These are phyloP conservation scores for Eupithecia dodoneata DNA, from an alignment of 2,888 invertebrate species.

Conservation along the genomic window DNA sequence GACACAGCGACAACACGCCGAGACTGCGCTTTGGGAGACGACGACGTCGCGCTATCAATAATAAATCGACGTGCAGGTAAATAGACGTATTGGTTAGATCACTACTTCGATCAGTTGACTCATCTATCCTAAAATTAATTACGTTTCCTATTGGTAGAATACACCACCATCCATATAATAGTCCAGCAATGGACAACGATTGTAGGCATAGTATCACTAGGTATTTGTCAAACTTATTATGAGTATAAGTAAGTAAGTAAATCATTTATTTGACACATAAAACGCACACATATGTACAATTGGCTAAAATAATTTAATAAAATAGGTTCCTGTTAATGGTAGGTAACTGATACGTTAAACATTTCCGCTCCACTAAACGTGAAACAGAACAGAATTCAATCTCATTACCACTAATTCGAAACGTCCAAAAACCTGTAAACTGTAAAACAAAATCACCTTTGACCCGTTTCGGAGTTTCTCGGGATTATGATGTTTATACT, in stretches of 20 bases:
- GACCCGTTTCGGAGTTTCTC: constrained; percentile 58
- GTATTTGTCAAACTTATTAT: no score
- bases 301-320: neutral
- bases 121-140: constrained; percentile 30
- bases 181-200: no score
- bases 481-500: constrained; percentile 80
- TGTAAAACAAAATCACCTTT: constrained; percentile 64
- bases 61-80: constrained; percentile 65
- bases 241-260: no score
- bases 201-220: no score
- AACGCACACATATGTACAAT: no score
- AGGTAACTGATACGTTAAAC: neutral
- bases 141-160: neutral
- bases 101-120: constrained; percentile 61
- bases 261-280: no score
- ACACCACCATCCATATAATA: no score
- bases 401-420: constrained; percentile 37
- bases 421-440: constrained; percentile 49
- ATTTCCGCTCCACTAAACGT: neutral
- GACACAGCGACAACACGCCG: constrained; percentile 27
- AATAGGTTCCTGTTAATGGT: neutral
- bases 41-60: constrained; percentile 65
- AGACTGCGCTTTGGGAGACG: constrained; percentile 28
- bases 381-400: constrained; percentile 17
- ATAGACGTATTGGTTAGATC: constrained; percentile 66